Evolutionary conservation across 2,113 vertebrate species (phyloP), one percentile per base, ranked within the genome.

Genomic region (Labeo rohita): DNA sequence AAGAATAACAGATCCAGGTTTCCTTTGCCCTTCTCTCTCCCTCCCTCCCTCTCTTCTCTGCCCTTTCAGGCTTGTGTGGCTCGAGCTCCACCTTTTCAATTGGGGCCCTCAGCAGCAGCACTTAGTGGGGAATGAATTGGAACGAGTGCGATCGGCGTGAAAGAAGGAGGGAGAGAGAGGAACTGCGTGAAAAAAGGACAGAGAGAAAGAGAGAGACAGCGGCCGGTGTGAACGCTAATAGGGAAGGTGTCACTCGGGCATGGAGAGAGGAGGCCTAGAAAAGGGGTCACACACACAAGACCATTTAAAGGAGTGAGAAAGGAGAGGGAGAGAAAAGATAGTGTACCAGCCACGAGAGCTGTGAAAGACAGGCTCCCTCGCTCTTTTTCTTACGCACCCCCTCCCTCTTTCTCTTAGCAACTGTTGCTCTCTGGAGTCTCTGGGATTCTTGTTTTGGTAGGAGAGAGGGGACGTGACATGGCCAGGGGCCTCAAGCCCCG

Each of bases 61-160:
- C 89, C 89, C 90, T 93, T 95, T 96, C 92, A 81, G 78, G 61
- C 70, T 47, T 81, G 80, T 81, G 80, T 84, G 54, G 68, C 84
- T 87, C 52, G 95, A 94, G 92, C 95, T 95, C 94, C 94, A 92
- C 91, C 95, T 94, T 95, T 95, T 92, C 93, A 93, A 91, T 94
- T 93, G 93, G 90, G 86, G 89, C 90, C 90, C 93, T 93, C 91
- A 93, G 90, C 92, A 94, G 93, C 87, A 92, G 89, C 88, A 93
- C 90, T 94, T 95, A 93, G 95, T 93, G 90, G 93, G 92, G 93
- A 95, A 95, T 83, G 91, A 93, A 96, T 95, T 94, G 95, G 94
- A 96, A 95, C 94, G 70, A 36, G 92, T 92, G 94, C 94, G 94
- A 93, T 91, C 94, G 92, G 93, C 93, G 94, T 94, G 92, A 95